phyloP scores from a whole-genome alignment of 1,140 invertebrate genomes.

The Muscidifurax raptorellus region DNA sequence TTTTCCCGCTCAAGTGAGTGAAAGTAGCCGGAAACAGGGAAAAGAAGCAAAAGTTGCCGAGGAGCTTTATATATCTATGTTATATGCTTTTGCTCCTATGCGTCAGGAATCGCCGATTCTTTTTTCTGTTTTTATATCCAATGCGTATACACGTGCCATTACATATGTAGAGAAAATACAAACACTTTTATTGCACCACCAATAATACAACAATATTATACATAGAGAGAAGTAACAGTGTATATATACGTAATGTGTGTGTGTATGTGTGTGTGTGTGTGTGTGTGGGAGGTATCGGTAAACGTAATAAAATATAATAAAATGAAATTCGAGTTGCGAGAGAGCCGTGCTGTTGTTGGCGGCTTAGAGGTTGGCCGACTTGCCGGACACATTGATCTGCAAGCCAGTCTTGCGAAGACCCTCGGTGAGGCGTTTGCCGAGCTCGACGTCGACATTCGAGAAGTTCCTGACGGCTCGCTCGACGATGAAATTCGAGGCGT shows the following conservation, averaged over 20 bases:
- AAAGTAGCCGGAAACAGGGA: slow-evolving; percentile 10
- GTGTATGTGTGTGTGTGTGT: too few species aligned
- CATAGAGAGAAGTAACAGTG: too few species aligned
- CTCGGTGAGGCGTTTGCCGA: slow-evolving; percentile 81
- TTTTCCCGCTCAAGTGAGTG: slow-evolving; percentile 22
- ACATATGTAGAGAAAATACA: slow-evolving; percentile 1
- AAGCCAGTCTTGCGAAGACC: slow-evolving; percentile 77
- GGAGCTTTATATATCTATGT: too few species aligned
- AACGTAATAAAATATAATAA: too few species aligned
- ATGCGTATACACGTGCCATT: background rate
- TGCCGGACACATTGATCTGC: slow-evolving; percentile 69
- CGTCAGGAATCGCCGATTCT: too few species aligned
- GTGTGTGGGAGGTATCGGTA: too few species aligned
- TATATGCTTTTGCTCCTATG: too few species aligned
- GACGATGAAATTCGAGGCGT: slow-evolving; percentile 91
- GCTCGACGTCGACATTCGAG: slow-evolving; percentile 80
- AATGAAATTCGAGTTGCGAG: background rate
- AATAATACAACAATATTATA: background rate
- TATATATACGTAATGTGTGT: too few species aligned
- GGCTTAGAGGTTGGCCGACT: slow-evolving; percentile 66
- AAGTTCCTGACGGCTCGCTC: slow-evolving; percentile 89
- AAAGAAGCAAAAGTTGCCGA: slow-evolving; percentile 31
- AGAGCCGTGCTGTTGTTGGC: too few species aligned
- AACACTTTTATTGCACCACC: background rate
- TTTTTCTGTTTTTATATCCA: too few species aligned